These are phyloP conservation scores for Numida meleagris DNA, from an alignment of 2,113 vertebrate genomes.

Conservation along the genomic window DNA sequence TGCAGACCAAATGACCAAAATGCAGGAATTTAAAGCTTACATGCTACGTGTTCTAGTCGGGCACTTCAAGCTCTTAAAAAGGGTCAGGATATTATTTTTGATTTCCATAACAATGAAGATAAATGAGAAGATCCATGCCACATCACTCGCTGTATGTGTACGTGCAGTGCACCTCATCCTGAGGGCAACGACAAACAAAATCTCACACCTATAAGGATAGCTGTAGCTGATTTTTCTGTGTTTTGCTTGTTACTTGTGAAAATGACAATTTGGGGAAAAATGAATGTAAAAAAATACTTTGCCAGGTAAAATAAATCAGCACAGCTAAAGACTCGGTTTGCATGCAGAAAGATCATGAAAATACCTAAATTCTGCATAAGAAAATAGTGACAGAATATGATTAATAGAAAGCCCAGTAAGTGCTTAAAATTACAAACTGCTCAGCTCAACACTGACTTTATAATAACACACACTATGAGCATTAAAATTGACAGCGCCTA, in stretches of 20 bases:
- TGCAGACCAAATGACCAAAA: background rate
- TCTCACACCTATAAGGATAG: background rate
- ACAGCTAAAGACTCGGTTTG: background rate
- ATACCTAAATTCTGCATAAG: background rate
- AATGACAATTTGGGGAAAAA: background rate
- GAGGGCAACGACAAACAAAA: slow-evolving; percentile 14
- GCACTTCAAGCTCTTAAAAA: background rate
- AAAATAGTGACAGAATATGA: background rate
- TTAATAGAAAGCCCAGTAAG: background rate
- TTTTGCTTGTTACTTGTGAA: background rate
- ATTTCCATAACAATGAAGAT: background rate
- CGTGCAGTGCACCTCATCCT: slow-evolving; percentile 9
- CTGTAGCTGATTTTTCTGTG: background rate
- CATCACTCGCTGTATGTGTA: background rate
- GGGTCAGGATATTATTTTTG: background rate
- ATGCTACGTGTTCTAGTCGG: background rate
- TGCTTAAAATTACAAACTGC: too few species aligned
- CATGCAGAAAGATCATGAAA: background rate
- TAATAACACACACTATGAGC: background rate
- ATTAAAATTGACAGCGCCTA: background rate
- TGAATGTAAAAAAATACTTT: background rate
- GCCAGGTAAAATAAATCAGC: background rate
- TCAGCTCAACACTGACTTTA: too few species aligned
- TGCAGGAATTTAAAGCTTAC: background rate
- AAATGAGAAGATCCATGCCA: background rate